phyloP scores from a whole-genome alignment of 1,140 invertebrate genomes.

The Micrasema longulum region DNA sequence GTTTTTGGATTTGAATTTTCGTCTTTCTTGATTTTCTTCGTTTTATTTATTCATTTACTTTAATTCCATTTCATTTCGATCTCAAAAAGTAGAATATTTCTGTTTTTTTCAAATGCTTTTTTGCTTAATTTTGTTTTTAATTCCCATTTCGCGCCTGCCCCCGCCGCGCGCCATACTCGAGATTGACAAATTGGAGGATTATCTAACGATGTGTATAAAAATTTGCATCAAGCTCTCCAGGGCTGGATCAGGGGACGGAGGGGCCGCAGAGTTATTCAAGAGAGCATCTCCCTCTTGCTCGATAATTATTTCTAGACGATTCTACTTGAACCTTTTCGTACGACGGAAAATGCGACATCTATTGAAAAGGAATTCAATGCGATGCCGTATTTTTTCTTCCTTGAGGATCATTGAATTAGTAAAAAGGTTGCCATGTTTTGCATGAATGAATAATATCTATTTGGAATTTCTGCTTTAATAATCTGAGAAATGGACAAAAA shows the following conservation, averaged over 20 bases:
- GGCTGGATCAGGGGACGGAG: slow-evolving; percentile 1
- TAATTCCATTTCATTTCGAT: too few relatives aligned
- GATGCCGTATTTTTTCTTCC: slow-evolving; percentile 11
- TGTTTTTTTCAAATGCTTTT: too few relatives aligned
- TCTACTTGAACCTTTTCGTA: slow-evolving; percentile 33
- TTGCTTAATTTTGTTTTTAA: too few relatives aligned
- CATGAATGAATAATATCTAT: too few relatives aligned
- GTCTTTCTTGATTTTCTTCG: too few relatives aligned
- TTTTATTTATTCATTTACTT: too few relatives aligned
- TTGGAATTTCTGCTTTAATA: too few relatives aligned
- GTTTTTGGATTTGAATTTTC: too few relatives aligned
- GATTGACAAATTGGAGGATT: slow-evolving; percentile 56
- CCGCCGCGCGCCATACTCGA: slow-evolving; percentile 44
- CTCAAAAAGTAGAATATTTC: too few relatives aligned
- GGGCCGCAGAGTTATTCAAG: slow-evolving; percentile 33
- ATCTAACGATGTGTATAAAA: slow-evolving; percentile 56
- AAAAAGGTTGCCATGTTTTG: slow-evolving; percentile 18
- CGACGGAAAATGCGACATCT: slow-evolving; percentile 36
- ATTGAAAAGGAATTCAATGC: slow-evolving; percentile 37
- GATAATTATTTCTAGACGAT: slow-evolving; percentile 43
- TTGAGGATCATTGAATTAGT: slow-evolving; percentile 24
- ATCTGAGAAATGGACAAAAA: too few relatives aligned
- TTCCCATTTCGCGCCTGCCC: too few relatives aligned
- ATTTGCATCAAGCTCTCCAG: slow-evolving; percentile 49
- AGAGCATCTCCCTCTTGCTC: slow-evolving; percentile 25